These are phyloP conservation scores for Alaudala cheleensis DNA, from an alignment of 2,113 vertebrate species.

Conservation along the genomic window DNA sequence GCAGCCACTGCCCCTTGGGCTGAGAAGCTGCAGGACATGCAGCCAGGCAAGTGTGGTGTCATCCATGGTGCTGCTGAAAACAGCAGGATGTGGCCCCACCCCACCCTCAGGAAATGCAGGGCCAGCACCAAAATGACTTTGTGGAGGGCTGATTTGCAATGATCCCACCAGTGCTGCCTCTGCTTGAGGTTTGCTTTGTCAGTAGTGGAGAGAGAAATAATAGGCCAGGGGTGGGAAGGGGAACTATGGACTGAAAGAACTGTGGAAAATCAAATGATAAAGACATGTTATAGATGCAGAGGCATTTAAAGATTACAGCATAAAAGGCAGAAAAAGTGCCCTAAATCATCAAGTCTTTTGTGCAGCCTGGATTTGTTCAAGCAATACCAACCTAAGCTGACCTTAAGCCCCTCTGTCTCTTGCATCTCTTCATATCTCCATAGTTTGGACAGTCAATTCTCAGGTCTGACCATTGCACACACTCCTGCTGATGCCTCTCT, in stretches of 20 bases:
- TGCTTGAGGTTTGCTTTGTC: not conserved
- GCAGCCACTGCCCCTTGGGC: not conserved
- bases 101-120: not conserved
- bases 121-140: not conserved
- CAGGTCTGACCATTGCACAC: not conserved
- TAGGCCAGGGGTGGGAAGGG: not conserved
- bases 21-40: not conserved
- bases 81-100: not conserved
- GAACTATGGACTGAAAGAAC: not conserved
- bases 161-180: not conserved
- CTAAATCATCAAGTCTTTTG: not conserved
- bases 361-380: not conserved
- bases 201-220: not conserved
- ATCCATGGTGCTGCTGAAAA: fast-evolving
- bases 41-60: fast-evolving
- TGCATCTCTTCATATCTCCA: fast-evolving
- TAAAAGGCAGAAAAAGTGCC: not conserved
- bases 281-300: not conserved
- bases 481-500: not conserved
- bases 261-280: not conserved
- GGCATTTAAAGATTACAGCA: not conserved
- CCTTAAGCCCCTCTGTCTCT: not conserved
- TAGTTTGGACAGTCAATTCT: not conserved
- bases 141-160: not conserved
- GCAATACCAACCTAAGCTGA: not conserved